Conservation (phyloP, 1,140 invertebrate species). For the Heliconius nattereri region DNA sequence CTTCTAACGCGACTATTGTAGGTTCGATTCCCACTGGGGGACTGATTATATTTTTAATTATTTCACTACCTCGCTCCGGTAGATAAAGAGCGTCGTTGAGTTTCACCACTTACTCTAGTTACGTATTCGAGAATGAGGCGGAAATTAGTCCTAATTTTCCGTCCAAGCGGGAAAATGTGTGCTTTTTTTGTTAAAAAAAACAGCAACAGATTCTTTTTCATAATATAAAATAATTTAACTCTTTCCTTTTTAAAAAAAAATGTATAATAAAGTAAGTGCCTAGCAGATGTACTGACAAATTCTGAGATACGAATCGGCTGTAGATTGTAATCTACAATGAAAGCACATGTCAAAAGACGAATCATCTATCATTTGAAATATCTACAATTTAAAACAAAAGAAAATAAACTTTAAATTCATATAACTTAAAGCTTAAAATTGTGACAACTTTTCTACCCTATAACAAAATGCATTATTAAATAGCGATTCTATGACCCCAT, state of each 20-base stretch:
- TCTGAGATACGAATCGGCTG: slow-evolving; percentile 45
- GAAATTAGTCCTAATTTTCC: too few relatives aligned
- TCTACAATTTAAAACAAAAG: not conserved
- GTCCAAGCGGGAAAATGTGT: too few relatives aligned
- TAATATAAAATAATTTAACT: not conserved
- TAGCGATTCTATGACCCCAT: slow-evolving; percentile 70
- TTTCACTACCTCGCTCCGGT: too few relatives aligned
- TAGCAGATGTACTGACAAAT: slow-evolving; percentile 46
- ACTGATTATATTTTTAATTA: too few relatives aligned
- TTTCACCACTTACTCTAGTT: too few relatives aligned
- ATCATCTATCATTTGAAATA: slow-evolving; percentile 65
- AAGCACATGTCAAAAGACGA: slow-evolving; percentile 65
- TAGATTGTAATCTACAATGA: slow-evolving; percentile 59
- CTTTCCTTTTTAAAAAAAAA: not conserved
- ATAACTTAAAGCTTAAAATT: slow-evolving; percentile 41
- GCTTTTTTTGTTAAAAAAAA: too few relatives aligned
- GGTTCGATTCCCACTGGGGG: too few relatives aligned
- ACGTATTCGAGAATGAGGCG: too few relatives aligned
- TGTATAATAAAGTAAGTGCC: slow-evolving; percentile 30
- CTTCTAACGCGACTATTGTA: too few relatives aligned
- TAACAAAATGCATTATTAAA: slow-evolving; percentile 75
- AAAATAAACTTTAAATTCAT: slow-evolving; percentile 35
- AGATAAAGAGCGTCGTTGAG: too few relatives aligned
- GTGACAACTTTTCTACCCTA: slow-evolving; percentile 27
- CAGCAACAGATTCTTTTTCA: too few relatives aligned